Evolutionary conservation across 2,888 invertebrate species (phyloP), one percentile per base, ranked within the genome.

Genomic region (Sycophila texana): DNA sequence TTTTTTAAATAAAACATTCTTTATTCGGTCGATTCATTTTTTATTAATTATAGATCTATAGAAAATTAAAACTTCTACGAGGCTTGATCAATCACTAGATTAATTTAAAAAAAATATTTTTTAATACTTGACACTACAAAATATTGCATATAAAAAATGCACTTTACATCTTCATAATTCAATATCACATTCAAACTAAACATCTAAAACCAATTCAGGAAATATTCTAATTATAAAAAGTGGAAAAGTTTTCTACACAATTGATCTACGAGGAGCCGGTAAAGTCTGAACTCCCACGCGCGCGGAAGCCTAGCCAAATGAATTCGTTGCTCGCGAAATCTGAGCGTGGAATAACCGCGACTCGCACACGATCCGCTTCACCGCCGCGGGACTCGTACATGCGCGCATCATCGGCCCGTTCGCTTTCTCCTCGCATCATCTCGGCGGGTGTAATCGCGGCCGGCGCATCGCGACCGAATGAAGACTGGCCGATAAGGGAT

Each of bases 391-490:
- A 72, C 51, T 13, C 55, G 57, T 4, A 60, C 14, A 47, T 53
- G 18, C 30, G 67, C 63, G 68, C 63, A 77, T 73, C 60, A 67
- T 51, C 49, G 65, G 20, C 26, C 39, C 4, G n/a, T 73, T 68
- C 63, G 73, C 73, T 68, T 73, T 73, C 67, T 68, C 73, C 47
- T 39, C 63, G 67, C 77, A 66, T 74, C 74, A 63, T 18, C 71
- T 18, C 26, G 61, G 49, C 49, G 14, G 47, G 55, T 75, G 47
- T 13, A 16, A 51, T 60, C 58, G 66, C 13, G 18, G 10, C 63
- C 22, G 4, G 63, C 10, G 26, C 60, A 70, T 60, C 60, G 68
- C 18, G 20, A 20, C 26, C 53, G 14, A 53, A 55, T 20, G 12
- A 55, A 26, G 14, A 16, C 13, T 4, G n/a, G 2, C 4, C 16